Base-by-base conservation (phyloP, 35 echinoderm and acorn worm genomes). In the Diadema setosum region DNA sequence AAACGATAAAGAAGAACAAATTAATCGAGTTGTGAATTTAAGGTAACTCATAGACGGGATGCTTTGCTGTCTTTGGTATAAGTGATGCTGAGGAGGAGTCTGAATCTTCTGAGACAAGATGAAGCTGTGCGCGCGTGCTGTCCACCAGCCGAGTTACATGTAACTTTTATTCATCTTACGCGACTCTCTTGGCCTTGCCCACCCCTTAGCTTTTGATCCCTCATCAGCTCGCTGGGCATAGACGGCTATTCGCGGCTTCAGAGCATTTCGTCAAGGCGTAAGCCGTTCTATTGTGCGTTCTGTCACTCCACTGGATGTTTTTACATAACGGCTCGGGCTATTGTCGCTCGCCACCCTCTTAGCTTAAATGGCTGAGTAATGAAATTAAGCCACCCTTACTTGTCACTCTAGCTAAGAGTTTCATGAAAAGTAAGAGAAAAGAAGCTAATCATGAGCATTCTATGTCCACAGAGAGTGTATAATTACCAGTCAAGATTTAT, bases 321-420 rank as follows among this genome's bases (percentile, higher is more conserved):
- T 73, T 73, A 39, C 67, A 73, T 73, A 73, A 78, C 73, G 73
- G 73, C 73, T 40, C 73, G 2, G 36, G 16, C 73, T 78, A 42
- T 78, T 78, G 73, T 43, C 11, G 44, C 73, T 0, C 35, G 73
- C 24, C 26, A 78, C 14, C n/a, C n/a, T 44, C 35, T 36, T 78
- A 14, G 73, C 73, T 78, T 78, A 78, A 78, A n/a, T 44, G 39
- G 73, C 36, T 23, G 21, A 41, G 73, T 78, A 43, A 78, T 78
- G 37, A 36, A 78, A 42, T 78, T 78, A 78, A 78, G 70, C 25
- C 70, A 40, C n/a, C 5, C 39, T 52, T 40, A 43, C 2, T 43
- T 3, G 9, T 78, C n/a, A 78, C 39, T 44, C 35, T 7, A n/a
- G 73, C 15, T 42, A 21, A 43, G 73, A 42, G 39, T 78, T 44